Evolutionary conservation across 2,797 vertebrate species (phyloP).

Genomic region (Cheirogaleus major): DNA sequence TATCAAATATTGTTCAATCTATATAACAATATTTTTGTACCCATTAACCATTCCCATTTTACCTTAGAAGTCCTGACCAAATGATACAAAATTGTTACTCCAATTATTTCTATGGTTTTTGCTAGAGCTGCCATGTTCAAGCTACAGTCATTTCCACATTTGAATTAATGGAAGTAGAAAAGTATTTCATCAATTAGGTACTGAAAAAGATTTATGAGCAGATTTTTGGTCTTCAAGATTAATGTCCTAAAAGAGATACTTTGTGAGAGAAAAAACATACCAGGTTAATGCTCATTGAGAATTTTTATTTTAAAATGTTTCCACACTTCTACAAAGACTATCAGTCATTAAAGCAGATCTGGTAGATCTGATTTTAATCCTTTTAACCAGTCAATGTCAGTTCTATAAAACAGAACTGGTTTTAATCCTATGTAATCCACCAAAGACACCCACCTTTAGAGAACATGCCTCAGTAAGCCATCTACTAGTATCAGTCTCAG

Average conservation of each 20-base stretch:
- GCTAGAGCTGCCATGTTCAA: neutral
- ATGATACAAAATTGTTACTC: neutral
- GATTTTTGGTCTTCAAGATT: neutral
- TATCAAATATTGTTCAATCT: neutral
- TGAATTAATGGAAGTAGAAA: neutral
- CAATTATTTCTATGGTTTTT: neutral
- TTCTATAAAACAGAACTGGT: neutral
- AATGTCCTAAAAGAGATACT: neutral
- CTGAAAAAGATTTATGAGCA: neutral
- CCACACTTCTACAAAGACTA: neutral
- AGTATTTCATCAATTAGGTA: neutral
- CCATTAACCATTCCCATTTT: neutral
- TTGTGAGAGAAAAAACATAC: neutral
- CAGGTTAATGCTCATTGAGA: neutral
- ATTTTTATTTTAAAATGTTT: neutral
- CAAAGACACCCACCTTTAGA: neutral
- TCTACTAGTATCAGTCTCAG: neutral
- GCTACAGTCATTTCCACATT: neutral
- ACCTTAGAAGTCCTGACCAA: neutral
- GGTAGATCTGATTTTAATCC: slow-evolving; percentile 2
- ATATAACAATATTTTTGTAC: neutral
- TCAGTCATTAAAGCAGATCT: neutral
- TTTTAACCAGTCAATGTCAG: neutral
- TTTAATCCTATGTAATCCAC: neutral
- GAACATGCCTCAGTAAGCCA: neutral